phyloP scores from a whole-genome alignment of 2,113 vertebrate genomes.

The Zeus faber region DNA sequence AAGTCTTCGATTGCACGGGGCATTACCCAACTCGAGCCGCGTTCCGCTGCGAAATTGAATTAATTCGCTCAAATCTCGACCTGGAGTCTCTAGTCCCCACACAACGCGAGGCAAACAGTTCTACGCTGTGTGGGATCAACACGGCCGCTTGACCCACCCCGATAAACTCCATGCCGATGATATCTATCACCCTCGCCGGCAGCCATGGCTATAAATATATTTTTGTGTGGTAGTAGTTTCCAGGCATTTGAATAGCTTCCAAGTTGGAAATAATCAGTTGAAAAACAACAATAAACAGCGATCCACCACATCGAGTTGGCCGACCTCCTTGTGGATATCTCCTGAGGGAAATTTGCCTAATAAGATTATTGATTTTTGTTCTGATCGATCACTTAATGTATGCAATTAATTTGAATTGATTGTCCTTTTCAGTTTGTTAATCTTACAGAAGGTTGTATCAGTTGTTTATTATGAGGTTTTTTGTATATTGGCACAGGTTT shows the following conservation, averaged over 20 bases:
- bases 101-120: background rate
- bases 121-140: background rate
- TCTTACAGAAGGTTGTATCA: too few relatives aligned
- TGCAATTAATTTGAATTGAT: too few relatives aligned
- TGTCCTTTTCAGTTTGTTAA: too few relatives aligned
- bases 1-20: conserved; percentile 59
- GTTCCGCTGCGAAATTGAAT: background rate
- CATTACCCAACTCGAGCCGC: conserved; percentile 40
- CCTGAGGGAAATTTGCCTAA: too few relatives aligned
- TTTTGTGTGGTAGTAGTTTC: conserved; percentile 30
- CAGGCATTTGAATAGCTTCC: conserved; percentile 30
- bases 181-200: conserved; percentile 14
- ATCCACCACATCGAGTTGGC: too few relatives aligned
- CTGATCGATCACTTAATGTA: too few relatives aligned
- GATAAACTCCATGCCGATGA: conserved; percentile 33
- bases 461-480: too few relatives aligned
- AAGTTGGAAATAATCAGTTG: conserved; percentile 32
- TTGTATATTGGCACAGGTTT: too few relatives aligned
- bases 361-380: too few relatives aligned
- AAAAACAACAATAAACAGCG: background rate
- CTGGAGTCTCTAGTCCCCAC: background rate
- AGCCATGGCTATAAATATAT: conserved; percentile 34
- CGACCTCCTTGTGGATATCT: too few relatives aligned
- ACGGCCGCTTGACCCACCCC: background rate
- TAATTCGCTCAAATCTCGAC: background rate